Evolutionary conservation across 1,140 invertebrate genomes (phyloP).

Genomic region (Drosophila subpulchrella): DNA sequence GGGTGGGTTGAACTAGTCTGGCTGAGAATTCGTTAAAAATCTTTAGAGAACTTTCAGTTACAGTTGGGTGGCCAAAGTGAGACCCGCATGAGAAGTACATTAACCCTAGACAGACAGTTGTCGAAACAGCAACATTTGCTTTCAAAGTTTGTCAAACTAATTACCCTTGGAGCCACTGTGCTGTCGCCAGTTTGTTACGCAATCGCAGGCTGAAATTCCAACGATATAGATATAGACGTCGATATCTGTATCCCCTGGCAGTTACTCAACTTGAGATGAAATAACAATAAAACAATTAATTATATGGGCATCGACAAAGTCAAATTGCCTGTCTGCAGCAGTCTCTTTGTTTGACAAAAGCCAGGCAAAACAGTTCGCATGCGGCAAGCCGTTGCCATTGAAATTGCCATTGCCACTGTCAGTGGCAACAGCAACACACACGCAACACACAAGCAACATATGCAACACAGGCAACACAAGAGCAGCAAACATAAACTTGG

Average conservation of each 20-base stretch:
- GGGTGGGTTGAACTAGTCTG: not conserved
- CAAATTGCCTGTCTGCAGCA: slow-evolving; percentile 40
- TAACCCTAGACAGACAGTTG: slow-evolving; percentile 22
- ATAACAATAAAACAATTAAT: slow-evolving; percentile 53
- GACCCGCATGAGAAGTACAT: slow-evolving; percentile 44
- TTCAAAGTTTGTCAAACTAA: slow-evolving; percentile 41
- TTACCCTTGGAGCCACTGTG: slow-evolving; percentile 28
- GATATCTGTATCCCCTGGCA: slow-evolving; percentile 10
- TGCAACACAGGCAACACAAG: slow-evolving; percentile 19
- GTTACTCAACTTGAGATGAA: slow-evolving; percentile 30
- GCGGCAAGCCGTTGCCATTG: slow-evolving; percentile 55
- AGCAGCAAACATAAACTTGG: slow-evolving; percentile 54
- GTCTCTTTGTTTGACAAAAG: slow-evolving; percentile 62
- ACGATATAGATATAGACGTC: slow-evolving; percentile 12
- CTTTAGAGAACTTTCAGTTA: slow-evolving; percentile 35
- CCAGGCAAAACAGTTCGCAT: slow-evolving; percentile 69
- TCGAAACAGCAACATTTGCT: slow-evolving; percentile 18
- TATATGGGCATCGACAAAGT: slow-evolving; percentile 35
- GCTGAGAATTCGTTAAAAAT: slow-evolving; percentile 7
- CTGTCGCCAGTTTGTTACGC: slow-evolving; percentile 24
- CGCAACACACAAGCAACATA: slow-evolving; percentile 7
- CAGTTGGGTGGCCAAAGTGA: slow-evolving; percentile 36
- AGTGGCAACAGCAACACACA: slow-evolving; percentile 39
- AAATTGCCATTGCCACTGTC: slow-evolving; percentile 61
- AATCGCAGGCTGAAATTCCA: slow-evolving; percentile 4